Base-by-base conservation (phyloP, 1,140 invertebrate genomes). In the Drosophila biarmipes region DNA sequence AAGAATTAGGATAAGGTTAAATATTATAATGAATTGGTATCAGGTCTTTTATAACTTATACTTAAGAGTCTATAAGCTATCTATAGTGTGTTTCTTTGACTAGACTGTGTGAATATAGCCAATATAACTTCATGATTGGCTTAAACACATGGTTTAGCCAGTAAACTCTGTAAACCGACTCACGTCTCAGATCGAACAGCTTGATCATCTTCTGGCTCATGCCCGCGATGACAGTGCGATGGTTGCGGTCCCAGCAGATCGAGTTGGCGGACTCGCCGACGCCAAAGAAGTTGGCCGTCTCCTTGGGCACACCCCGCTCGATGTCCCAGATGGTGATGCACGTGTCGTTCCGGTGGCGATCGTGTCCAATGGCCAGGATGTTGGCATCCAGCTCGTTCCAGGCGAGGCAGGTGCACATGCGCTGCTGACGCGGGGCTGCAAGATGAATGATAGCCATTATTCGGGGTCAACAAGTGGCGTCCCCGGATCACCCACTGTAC, bases 151-250 rank as follows among this genome's bases (percentile, higher is more conserved):
- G 8, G 8, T 29, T 29, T 29, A 29, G 29, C 29, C 8, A 8
- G 8, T 7, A 29, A 68, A 64, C 12, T 8, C 12, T 8, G 11
- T 42, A 42, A 42, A 42, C 27, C 4, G 2, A 81, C 67, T 91
- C 93, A 98, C 97, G 97, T 95, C 97, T 94, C 0, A 98, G 93
- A 92, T 99, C 98, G 91, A 97, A 96, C n/a, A 99, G 94, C 92
- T 97, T 97, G 6, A 99, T 94, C 76, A 96, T 95, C 81, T 98
- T 98, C 68, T 96, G 95, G 92, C 97, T 98, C 93, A 98, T 96
- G 10, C 97, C 97, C 21, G 96, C 95, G 8, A 97, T 94, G 6
- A 99, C 93, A 17, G 95, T 95, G 73, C 95, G 95, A 58, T 96
- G 94, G 58, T 94, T 94, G 43, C 95, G 94, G 67, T 98, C 96